Evolutionary conservation across 2,888 invertebrate species (phyloP), one percentile per base, ranked within the genome.

Genomic region (Drosophila putrida): DNA sequence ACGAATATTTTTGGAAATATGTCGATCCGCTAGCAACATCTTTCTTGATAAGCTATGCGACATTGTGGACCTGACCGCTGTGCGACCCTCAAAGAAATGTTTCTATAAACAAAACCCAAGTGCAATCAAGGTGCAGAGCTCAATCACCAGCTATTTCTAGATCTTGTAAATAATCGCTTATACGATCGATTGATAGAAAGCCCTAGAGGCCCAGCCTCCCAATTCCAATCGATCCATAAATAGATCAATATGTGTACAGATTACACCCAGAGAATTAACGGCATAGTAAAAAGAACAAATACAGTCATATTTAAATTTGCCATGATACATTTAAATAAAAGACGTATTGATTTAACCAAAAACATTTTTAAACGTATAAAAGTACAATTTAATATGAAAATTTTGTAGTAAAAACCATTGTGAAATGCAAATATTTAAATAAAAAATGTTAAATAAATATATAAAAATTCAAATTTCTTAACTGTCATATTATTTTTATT

Each of bases 1-100:
- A 5, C 53, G 55, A 31, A 75, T 76, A 76, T 76, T 76, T 76
- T 65, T 76, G 72, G 75, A 76, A 4, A 13, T 51, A 49, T 46
- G 36, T 27, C 15, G 33, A 31, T 20, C 33, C 49, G 63, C 44
- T 75, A 53, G 73, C 69, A 72, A 73, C 77, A 60, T 46, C 28
- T 15, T 11, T 25, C 38, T 59, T 65, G 76, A 76, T 76, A 76
- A 76, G 71, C 54, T 28, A 49, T 31, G 10, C 41, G 54, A 27
- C 38, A 25, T 27, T 20, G 39, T 41, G 39, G 8, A 27, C 15
- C 59, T 75, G 74, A 73, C 74, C 74, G 61, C 65, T 74, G 68
- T 10, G 9, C 59, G 69, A 76, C 77, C 77, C 69, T 69, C 59
- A 65, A 53, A 31, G 27, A 20, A 67, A 33, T 20, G 5, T 41